Conservation (phyloP, 2,113 vertebrate genomes). For the Microtus pennsylvanicus region DNA sequence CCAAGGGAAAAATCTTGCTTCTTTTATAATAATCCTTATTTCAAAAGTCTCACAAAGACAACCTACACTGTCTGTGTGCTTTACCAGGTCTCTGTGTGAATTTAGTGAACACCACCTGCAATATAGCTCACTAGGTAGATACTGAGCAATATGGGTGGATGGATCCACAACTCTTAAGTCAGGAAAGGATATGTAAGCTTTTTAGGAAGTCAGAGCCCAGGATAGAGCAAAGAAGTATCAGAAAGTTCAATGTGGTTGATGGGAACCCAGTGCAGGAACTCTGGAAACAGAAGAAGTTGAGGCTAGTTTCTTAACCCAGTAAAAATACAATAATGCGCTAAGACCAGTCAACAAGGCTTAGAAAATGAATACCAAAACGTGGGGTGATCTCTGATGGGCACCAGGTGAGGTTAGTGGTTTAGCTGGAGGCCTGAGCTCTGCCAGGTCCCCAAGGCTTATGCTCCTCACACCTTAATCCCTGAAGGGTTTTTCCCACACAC, state of each 20-base stretch:
- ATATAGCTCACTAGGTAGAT: neutral
- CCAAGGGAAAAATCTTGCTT: conserved; percentile 23
- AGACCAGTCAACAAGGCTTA: neutral
- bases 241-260: neutral
- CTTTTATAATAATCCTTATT: neutral
- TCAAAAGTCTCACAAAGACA: conserved; percentile 6
- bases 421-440: neutral
- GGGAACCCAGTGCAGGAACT: neutral
- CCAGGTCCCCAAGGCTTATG: neutral
- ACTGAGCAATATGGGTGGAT: neutral
- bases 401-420: neutral
- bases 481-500: neutral
- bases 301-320: neutral
- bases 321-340: neutral
- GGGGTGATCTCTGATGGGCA: neutral
- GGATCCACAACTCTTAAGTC: neutral
- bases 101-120: neutral
- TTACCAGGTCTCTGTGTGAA: neutral
- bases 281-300: neutral
- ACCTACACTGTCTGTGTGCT: neutral
- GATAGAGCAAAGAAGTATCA: neutral
- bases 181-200: neutral
- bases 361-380: neutral
- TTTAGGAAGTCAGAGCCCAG: neutral
- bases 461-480: neutral